Evolutionary conservation across 2,888 invertebrate genomes (phyloP).

Genomic region (Melanostoma mellinum): DNA sequence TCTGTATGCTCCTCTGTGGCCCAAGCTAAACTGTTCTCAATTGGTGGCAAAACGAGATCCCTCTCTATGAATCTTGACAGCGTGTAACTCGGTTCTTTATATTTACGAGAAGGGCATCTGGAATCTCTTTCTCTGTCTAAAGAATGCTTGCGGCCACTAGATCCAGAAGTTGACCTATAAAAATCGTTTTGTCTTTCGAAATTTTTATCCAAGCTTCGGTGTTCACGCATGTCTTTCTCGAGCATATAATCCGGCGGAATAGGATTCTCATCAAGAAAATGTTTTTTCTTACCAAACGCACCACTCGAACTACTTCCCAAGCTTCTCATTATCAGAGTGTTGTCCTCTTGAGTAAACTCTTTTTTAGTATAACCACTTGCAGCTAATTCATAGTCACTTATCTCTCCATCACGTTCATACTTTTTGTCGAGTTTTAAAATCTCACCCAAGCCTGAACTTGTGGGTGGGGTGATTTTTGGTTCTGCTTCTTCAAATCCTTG

Average conservation of each 20-base stretch:
- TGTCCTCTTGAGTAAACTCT: constrained; percentile 80
- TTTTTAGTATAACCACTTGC: constrained; percentile 82
- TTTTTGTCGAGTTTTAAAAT: constrained; percentile 81
- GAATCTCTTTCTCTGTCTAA: constrained; percentile 72
- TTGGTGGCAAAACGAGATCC: constrained; percentile 72
- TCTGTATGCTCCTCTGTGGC: constrained; percentile 75
- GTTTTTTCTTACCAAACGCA: constrained; percentile 77
- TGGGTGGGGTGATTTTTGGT: constrained; percentile 50
- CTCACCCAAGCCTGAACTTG: constrained; percentile 76
- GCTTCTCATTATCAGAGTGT: constrained; percentile 74
- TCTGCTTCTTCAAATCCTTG: constrained; percentile 81
- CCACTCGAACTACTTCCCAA: constrained; percentile 51
- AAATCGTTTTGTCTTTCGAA: constrained; percentile 80
- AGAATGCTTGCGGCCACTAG: constrained; percentile 73
- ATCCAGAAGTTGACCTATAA: constrained; percentile 58
- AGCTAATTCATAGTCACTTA: constrained; percentile 81
- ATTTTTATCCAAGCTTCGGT: constrained; percentile 81
- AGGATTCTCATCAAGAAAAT: constrained; percentile 82
- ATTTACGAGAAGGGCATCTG: constrained; percentile 70
- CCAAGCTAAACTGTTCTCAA: constrained; percentile 77
- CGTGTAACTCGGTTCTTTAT: constrained; percentile 79
- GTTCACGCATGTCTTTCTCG: constrained; percentile 80
- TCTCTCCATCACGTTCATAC: constrained; percentile 81
- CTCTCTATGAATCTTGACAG: constrained; percentile 78
- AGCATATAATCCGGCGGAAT: constrained; percentile 82